phyloP scores from a whole-genome alignment of 2,888 invertebrate species.

The Oscheius myriophilus region DNA sequence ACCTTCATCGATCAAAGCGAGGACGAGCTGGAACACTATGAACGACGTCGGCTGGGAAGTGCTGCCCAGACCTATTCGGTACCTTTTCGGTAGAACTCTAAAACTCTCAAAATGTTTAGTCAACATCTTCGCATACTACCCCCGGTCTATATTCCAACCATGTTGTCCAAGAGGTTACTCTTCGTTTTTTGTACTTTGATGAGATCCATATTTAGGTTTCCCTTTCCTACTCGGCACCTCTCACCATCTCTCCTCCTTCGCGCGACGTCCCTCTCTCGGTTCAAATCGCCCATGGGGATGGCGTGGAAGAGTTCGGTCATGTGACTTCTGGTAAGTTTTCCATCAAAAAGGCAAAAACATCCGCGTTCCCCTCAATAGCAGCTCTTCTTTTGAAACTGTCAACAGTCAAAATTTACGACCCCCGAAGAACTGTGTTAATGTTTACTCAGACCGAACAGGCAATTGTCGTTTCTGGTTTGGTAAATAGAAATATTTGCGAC shows the following conservation, averaged over 20 bases:
- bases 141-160: conserved; percentile 32
- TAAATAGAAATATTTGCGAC: too few relatives aligned
- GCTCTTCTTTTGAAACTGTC: too few relatives aligned
- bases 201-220: too few relatives aligned
- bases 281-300: conserved; percentile 22
- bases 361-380: too few relatives aligned
- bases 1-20: conserved; percentile 35
- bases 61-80: conserved; percentile 28
- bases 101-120: conserved; percentile 27
- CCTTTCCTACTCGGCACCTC: conserved; percentile 44
- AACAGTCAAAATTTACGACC: too few relatives aligned
- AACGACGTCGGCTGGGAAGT: conserved; percentile 33
- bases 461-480: too few relatives aligned
- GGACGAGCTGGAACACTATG: conserved; percentile 34
- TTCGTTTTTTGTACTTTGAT: too few relatives aligned
- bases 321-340: conserved; percentile 14
- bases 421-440: too few relatives aligned
- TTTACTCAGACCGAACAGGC: too few relatives aligned
- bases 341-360: too few relatives aligned
- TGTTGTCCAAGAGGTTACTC: conserved; percentile 40
- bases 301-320: conserved; percentile 31
- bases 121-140: conserved; percentile 31
- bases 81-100: neutral
- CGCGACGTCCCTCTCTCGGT: conserved; percentile 29
- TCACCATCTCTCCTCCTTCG: conserved; percentile 28